These are phyloP conservation scores for Polymixis flavicincta DNA, from an alignment of 2,888 invertebrate species.

Conservation along the genomic window DNA sequence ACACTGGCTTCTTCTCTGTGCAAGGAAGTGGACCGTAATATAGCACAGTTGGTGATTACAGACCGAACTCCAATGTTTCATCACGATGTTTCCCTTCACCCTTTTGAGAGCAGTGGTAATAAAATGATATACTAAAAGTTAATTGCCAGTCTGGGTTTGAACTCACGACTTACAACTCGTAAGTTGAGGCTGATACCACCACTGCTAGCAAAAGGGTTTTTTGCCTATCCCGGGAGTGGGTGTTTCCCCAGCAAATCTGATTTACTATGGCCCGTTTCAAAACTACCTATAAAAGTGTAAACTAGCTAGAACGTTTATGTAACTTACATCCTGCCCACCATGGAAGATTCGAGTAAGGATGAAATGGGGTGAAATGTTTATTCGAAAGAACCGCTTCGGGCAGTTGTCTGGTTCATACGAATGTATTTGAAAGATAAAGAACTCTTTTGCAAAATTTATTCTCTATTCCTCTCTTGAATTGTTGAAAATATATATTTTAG, in stretches of 20 bases:
- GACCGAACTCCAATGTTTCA: no score
- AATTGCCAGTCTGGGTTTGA: no score
- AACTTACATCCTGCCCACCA: conserved; percentile 32
- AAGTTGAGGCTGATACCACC: no score
- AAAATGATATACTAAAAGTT: no score
- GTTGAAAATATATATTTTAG: conserved; percentile 23
- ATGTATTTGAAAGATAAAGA: conserved; percentile 62
- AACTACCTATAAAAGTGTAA: background rate
- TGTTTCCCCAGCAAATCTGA: no score
- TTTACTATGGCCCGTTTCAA: no score
- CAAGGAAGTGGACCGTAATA: no score
- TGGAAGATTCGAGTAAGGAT: conserved; percentile 23
- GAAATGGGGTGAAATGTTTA: conserved; percentile 55
- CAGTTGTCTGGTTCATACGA: conserved; percentile 50
- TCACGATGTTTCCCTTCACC: no score
- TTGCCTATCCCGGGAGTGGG: background rate
- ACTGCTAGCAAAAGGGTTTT: background rate
- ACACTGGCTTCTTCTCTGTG: no score
- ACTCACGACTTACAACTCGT: no score
- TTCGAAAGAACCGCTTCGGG: conserved; percentile 51
- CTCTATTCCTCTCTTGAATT: conserved; percentile 33
- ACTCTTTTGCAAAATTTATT: conserved; percentile 44
- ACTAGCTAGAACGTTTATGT: conserved; percentile 33
- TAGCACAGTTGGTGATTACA: no score
- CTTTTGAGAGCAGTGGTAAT: no score